phyloP scores from a whole-genome alignment of 2,113 vertebrate species.

The Thunnus maccoyii region DNA sequence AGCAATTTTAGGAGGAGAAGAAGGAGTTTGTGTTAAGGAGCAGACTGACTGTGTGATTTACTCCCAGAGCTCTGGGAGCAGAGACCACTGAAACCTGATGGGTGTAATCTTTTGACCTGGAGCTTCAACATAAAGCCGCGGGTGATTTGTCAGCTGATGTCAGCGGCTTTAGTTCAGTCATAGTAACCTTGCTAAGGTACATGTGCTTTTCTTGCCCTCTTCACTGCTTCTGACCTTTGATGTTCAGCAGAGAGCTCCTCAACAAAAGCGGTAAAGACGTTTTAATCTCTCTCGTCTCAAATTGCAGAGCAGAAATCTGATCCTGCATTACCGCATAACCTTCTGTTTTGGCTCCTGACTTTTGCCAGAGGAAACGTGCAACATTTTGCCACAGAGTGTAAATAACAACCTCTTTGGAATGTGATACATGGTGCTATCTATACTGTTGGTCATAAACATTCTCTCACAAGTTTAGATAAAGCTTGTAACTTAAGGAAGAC shows the following conservation, averaged over 20 bases:
- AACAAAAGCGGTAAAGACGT: background rate
- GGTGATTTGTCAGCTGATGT: conserved; percentile 46
- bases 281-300: conserved; percentile 14
- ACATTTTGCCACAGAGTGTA: background rate
- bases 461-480: conserved; percentile 7
- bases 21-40: background rate
- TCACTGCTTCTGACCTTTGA: conserved; percentile 38
- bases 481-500: conserved; percentile 13
- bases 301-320: conserved; percentile 41
- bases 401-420: conserved; percentile 16
- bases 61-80: conserved; percentile 19
- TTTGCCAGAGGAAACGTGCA: conserved; percentile 11
- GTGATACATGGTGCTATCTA: conserved; percentile 8
- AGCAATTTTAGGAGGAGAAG: conserved; percentile 10
- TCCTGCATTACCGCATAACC: conserved; percentile 21
- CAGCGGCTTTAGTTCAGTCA: conserved; percentile 4
- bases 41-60: conserved; percentile 5
- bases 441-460: background rate
- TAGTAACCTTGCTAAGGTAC: background rate
- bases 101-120: background rate
- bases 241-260: background rate
- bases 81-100: conserved; percentile 40
- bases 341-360: background rate
- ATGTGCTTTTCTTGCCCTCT: conserved; percentile 4
- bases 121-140: background rate